Percentiles rank a stretch among this genome's conserved stretches.
Conservation (phyloP, 1,140 invertebrate species). For the Tenebrio molitor region DNA sequence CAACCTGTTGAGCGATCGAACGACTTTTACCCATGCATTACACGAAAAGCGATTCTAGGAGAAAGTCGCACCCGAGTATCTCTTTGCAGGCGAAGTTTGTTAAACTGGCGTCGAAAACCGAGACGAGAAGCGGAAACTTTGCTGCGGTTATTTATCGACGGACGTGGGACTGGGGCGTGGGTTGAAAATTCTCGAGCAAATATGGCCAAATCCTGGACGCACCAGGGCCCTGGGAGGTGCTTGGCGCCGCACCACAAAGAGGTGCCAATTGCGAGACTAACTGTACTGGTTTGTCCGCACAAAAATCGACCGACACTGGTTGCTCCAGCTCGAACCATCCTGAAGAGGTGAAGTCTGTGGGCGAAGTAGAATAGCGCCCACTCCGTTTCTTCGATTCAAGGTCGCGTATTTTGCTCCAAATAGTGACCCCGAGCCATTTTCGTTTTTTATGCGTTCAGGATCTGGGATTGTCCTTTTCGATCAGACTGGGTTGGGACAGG, state of each 20-base stretch:
- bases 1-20: neutral
- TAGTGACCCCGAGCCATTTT: neutral
- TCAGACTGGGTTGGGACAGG: neutral
- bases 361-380: neutral
- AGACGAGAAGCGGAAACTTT: slow-evolving; percentile 8
- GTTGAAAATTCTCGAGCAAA: neutral
- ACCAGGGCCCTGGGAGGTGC: neutral
- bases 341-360: no score
- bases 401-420: neutral
- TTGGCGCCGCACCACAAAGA: no score
- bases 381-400: neutral
- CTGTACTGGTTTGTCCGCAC: neutral
- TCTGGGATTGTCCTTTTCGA: neutral
- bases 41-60: slow-evolving; percentile 15
- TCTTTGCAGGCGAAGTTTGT: neutral
- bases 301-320: no score
- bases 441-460: neutral
- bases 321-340: no score
- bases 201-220: slow-evolving; percentile 11
- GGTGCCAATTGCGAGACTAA: no score
- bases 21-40: neutral
- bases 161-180: slow-evolving; percentile 5
- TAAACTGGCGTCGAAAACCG: neutral
- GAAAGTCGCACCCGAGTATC: neutral
- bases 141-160: neutral